A percentile compares a stretch with the other conserved stretches of the same genome.
Evolutionary conservation across 2,113 vertebrate species (phyloP).

Genomic region (Panthera tigris): DNA sequence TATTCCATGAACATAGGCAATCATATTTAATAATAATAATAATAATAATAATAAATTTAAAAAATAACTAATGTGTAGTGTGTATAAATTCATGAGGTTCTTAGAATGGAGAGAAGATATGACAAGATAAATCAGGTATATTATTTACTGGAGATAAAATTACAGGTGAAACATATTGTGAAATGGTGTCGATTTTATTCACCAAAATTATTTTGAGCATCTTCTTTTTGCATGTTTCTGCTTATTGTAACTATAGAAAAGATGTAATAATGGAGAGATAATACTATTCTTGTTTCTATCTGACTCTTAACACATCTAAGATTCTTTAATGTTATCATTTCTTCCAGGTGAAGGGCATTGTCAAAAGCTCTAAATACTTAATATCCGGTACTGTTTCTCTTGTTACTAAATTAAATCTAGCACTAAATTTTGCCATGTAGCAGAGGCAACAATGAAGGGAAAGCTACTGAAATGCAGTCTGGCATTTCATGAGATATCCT

Average conservation of each 20-base stretch:
- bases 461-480: not conserved
- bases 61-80: not conserved
- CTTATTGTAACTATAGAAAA: not conserved
- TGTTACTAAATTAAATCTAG: not conserved
- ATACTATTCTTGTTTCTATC: not conserved
- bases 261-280: not conserved
- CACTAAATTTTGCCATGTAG: not conserved
- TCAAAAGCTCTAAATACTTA: not conserved
- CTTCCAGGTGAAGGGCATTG: not conserved
- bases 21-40: not conserved
- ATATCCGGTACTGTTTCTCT: not conserved
- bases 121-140: not conserved
- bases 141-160: not conserved
- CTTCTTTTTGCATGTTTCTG: not conserved
- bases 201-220: not conserved
- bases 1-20: not conserved
- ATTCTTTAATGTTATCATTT: not conserved
- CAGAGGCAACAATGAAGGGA: not conserved
- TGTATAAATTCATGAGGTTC: not conserved
- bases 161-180: not conserved
- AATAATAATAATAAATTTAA: not conserved
- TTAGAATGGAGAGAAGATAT: not conserved
- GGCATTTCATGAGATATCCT: not conserved
- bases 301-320: not conserved
- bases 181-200: not conserved